These are phyloP conservation scores for Alectura lathami DNA, from an alignment of 2,113 vertebrate species.

Conservation along the genomic window DNA sequence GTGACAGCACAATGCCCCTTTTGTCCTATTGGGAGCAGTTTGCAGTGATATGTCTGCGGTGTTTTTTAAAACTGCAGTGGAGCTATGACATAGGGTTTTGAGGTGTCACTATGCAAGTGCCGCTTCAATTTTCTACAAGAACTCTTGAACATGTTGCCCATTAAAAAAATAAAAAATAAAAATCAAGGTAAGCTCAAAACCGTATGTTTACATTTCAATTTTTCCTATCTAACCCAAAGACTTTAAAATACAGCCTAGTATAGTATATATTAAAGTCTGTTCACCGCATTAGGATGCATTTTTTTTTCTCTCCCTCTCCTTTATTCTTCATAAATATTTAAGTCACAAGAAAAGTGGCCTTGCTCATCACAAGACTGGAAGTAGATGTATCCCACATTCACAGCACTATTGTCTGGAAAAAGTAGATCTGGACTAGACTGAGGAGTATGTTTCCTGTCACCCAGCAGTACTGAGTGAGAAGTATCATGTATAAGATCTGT, in stretches of 20 bases:
- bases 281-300: neutral
- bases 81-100: neutral
- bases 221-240: too few species aligned
- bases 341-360: neutral
- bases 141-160: neutral
- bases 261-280: too few species aligned
- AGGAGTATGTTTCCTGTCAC: neutral
- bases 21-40: neutral
- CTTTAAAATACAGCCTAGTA: neutral
- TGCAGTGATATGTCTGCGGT: neutral
- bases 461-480: neutral
- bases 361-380: neutral
- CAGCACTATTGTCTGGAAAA: neutral
- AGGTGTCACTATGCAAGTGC: neutral
- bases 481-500: neutral
- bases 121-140: neutral
- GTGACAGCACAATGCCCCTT: neutral
- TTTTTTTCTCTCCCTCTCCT: neutral
- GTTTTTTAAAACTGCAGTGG: rapidly evolving
- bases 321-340: neutral
- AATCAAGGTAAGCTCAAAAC: neutral
- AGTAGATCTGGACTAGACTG: neutral
- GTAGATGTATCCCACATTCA: neutral
- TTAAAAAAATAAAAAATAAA: neutral
- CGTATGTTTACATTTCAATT: rapidly evolving